phyloP scores from a whole-genome alignment of 2,888 invertebrate species.

The Lasius fuliginosus region DNA sequence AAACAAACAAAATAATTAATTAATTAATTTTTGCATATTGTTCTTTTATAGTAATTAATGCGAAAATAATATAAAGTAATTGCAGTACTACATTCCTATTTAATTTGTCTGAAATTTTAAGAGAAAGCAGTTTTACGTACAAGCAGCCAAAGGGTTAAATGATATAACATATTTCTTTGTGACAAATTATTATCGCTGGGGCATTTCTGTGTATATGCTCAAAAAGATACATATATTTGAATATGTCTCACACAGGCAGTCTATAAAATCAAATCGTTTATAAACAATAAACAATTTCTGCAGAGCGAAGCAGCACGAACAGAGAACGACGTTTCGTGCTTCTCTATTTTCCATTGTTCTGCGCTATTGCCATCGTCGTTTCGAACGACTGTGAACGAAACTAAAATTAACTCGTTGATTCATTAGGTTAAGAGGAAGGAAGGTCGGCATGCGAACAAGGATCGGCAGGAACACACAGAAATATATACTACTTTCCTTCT shows the following conservation, averaged over 20 bases:
- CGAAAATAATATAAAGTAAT: constrained; percentile 3
- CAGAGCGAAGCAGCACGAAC: constrained; percentile 66
- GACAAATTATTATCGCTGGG: constrained; percentile 25
- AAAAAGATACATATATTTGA: constrained; percentile 38
- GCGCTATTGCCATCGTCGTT: constrained; percentile 73
- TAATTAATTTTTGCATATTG: not conserved
- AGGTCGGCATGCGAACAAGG: constrained; percentile 72
- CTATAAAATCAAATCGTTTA: constrained; percentile 52
- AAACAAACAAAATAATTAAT: not conserved
- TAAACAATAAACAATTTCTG: constrained; percentile 59
- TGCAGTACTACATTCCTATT: not conserved
- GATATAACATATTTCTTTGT: constrained; percentile 33
- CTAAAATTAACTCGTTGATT: constrained; percentile 76
- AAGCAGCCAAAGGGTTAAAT: constrained; percentile 34
- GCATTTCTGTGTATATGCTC: constrained; percentile 16
- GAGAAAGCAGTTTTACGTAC: not conserved
- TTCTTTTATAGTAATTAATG: not conserved
- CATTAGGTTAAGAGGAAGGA: constrained; percentile 58
- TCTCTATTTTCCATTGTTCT: constrained; percentile 75
- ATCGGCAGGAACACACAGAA: constrained; percentile 61
- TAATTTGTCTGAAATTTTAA: not conserved
- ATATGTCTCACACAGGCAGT: constrained; percentile 49
- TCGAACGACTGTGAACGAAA: constrained; percentile 77
- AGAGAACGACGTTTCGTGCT: constrained; percentile 67
- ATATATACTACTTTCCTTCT: constrained; percentile 63